Conservation (phyloP, 2,113 vertebrate species). For the Phaethornis superciliosus region DNA sequence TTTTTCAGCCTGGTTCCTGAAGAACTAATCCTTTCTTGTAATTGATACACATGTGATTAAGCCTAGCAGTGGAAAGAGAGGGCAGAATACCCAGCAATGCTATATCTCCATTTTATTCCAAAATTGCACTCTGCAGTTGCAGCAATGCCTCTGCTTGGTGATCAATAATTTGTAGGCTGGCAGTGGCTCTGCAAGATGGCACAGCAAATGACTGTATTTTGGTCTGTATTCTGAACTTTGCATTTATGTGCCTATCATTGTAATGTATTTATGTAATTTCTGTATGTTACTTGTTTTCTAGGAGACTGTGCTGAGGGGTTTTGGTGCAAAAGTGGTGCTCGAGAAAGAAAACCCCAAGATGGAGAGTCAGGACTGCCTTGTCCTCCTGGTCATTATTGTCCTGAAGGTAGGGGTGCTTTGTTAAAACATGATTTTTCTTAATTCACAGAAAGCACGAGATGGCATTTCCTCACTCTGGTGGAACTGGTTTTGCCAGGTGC, state of each 20-base stretch:
- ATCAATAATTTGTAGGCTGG: no score
- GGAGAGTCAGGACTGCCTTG: conserved; percentile 80
- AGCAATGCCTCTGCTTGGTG: not conserved
- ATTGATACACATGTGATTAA: not conserved
- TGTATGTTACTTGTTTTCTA: not conserved
- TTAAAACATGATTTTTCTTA: not conserved
- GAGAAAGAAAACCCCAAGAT: conserved; percentile 75
- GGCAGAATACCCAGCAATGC: not conserved
- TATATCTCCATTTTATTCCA: not conserved
- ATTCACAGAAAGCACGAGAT: fast-evolving
- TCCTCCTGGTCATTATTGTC: conserved; percentile 86
- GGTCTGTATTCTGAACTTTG: not conserved
- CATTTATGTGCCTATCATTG: fast-evolving
- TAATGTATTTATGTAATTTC: fast-evolving
- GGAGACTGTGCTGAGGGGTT: conserved; percentile 85
- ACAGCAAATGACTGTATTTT: not conserved
- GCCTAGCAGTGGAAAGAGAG: not conserved
- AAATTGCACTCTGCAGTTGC: not conserved
- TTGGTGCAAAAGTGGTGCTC: conserved; percentile 84
- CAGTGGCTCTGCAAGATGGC: not conserved
- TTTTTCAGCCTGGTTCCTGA: not conserved
- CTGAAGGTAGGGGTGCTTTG: conserved; percentile 77
- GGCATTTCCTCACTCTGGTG: not conserved
- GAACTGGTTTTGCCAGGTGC: conserved; percentile 73
- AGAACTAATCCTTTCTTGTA: not conserved